Evolutionary conservation across 2,888 invertebrate genomes (phyloP), one percentile per base, ranked within the genome.

Genomic region (Theodoxus fluviatilis): DNA sequence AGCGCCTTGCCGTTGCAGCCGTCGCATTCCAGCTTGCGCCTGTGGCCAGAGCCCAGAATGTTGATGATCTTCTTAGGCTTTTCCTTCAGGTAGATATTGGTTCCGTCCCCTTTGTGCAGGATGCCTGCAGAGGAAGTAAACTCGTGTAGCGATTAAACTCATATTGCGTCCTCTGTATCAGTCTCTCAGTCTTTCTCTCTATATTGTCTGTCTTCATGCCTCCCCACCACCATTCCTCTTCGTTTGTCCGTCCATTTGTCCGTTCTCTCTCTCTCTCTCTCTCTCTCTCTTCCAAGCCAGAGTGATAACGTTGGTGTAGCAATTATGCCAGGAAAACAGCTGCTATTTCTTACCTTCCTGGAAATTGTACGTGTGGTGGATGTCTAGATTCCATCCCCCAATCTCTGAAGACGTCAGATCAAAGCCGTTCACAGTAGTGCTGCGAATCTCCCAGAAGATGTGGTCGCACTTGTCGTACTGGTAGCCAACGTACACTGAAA

Each of bases 321-420:
- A n/a, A n/a, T n/a, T n/a, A n/a, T n/a, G n/a, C n/a, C n/a, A n/a
- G n/a, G n/a, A n/a, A n/a, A n/a, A n/a, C n/a, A n/a, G n/a, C n/a
- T n/a, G n/a, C n/a, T n/a, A n/a, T n/a, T n/a, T n/a, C 68, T 43
- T 87, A 93, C 94, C 98, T 90, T 98, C 97, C 84, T 97, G 95
- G 90, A 96, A 96, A 87, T 99, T 98, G 88, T 98, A 98, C 87
- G 96, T 95, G 88, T 99, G 98, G 88, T 98, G 98, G 75, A 98
- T 95, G 86, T 98, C 95, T 69, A 99, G 89, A 67, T 98, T 96
- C 98, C 98, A 99, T 63, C 96, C 96, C 0, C 98, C 98, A 69
- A 98, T 94, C 85, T 97, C 96, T 0, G 98, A 96, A 76, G 97
- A 96, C 83, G 95, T 95, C 66, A 98, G 95, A 87, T 97, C 97